Evolutionary conservation across 2,888 invertebrate genomes (phyloP), one percentile per base, ranked within the genome.

Genomic region (Drosophila anomelani): DNA sequence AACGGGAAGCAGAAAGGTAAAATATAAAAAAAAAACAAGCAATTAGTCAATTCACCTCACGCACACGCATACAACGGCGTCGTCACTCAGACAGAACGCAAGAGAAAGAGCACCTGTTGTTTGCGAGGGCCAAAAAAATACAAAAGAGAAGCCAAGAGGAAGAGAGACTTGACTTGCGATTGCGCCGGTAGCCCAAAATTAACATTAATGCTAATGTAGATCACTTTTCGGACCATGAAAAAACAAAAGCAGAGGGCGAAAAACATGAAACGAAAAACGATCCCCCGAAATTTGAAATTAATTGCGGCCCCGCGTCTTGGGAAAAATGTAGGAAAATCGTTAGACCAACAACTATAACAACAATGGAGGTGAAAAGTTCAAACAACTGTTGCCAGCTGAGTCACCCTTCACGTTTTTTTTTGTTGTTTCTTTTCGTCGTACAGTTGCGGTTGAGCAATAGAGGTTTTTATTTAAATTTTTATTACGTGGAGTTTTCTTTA

Each of bases 191-290:
- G 76, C 80, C 78, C 76, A 62, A 80, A 76, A 78, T 81, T 81
- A 77, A 69, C 70, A 66, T 77, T 78, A 83, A 83, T 83, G 77
- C 78, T 81, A 83, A 83, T 78, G 71, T 78, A 51, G 71, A 74
- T 71, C 68, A 80, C 69, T 80, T 75, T 64, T 77, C 32, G 44
- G 56, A 46, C 64, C 53, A 68, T 26, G 29, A n/a, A 29, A 20
- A 41, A 38, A 15, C 13, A 15, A 51, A 51, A 47, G 17, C 7
- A 20, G 12, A 5, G 44, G 59, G 10, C 39, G 15, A 39, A 15
- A 26, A 17, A 15, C 32, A 15, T 17, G 17, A 44, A 56, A 64
- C 43, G 17, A 44, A 56, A 64, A 54, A 61, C n/a, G 43, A 66
- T 51, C 36, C 67, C 44, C 64, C 47, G 53, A 71, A 71, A 71